Percentiles rank a stretch among this genome's conserved stretches.
Evolutionary conservation across 1,140 invertebrate species (phyloP).

Genomic region (Choristoneura fumiferana): DNA sequence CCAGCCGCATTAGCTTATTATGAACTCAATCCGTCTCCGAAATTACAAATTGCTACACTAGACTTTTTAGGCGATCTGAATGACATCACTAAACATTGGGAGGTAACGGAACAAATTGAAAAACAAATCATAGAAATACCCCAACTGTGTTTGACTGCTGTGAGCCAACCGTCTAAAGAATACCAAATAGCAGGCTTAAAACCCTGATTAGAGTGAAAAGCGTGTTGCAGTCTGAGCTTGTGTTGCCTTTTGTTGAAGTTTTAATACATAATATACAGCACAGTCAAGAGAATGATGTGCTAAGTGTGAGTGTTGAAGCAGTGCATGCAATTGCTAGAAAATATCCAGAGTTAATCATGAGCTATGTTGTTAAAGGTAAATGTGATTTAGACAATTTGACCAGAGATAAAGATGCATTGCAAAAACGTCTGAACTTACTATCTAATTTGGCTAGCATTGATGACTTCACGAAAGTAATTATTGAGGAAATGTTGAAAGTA

Average conservation of each 20-base stretch:
- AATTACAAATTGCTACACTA: slow-evolving; percentile 58
- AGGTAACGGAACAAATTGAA: slow-evolving; percentile 39
- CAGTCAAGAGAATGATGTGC: slow-evolving; percentile 53
- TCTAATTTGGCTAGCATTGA: slow-evolving; percentile 65
- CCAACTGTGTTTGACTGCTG: slow-evolving; percentile 51
- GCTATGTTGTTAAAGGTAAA: slow-evolving; percentile 61
- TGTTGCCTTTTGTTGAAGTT: slow-evolving; percentile 63
- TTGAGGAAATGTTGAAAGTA: slow-evolving; percentile 63
- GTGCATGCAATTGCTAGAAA: slow-evolving; percentile 57
- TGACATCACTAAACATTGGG: slow-evolving; percentile 53
- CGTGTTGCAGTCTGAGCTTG: slow-evolving; percentile 45
- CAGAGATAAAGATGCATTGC: slow-evolving; percentile 47
- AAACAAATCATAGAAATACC: slow-evolving; percentile 49
- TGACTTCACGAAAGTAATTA: slow-evolving; percentile 65
- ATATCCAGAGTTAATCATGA: slow-evolving; percentile 63
- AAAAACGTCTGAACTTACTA: slow-evolving; percentile 56
- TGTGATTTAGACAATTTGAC: slow-evolving; percentile 57
- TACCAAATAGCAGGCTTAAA: slow-evolving; percentile 65
- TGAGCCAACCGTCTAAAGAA: slow-evolving; percentile 50
- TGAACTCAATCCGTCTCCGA: slow-evolving; percentile 52
- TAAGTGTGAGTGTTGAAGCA: slow-evolving; percentile 51
- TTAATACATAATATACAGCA: slow-evolving; percentile 56
- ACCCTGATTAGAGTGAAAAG: slow-evolving; percentile 50
- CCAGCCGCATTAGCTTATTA: slow-evolving; percentile 62
- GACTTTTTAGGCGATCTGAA: slow-evolving; percentile 62